Evolutionary conservation across 2,888 invertebrate species (phyloP), one percentile per base, ranked within the genome.

Genomic region (Synergus japonicus): DNA sequence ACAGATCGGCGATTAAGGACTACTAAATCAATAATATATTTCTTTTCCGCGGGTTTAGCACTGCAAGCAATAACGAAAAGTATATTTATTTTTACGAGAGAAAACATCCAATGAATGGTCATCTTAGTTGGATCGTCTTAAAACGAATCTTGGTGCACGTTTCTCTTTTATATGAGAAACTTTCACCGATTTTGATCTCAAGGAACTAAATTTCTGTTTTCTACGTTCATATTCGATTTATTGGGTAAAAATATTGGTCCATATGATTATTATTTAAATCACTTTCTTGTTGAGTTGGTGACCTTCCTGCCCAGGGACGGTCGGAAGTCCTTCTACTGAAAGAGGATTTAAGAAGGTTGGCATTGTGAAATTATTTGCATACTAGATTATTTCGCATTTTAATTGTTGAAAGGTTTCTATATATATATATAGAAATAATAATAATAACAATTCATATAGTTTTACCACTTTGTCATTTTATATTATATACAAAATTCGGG

Each of bases 261-360:
- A 78, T 81, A 78, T 69, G 80, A 76, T 66, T 43, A 76, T 0
- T 22, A 22, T 78, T 54, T 29, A 58, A 29, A 44, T 76, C 49
- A 60, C 18, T 60, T 18, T 60, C 18, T 67, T 1, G 44, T 44
- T 69, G 81, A 87, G 85, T 86, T 77, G 88, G 81, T 76, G 87
- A 84, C 90, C 90, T 90, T 89, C 87, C 81, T 85, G 67, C 82
- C 67, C 89, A 89, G 84, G 90, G 89, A 83, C 88, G 81, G 79
- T 81, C 85, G 88, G 87, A 89, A 88, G 79, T 84, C 76, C 73
- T 69, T 69, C 37, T 37, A 29, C 49, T 69, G 49, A 49, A 69
- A 15, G 41, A 65, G 65, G 37, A 65, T 41, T 41, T 5, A 22
- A 9, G n/a, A 22, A 60, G 18, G 58, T 18, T 60, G 7, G 18